Evolutionary conservation across 2,113 vertebrate species (phyloP).

Genomic region (Labeo rohita): DNA sequence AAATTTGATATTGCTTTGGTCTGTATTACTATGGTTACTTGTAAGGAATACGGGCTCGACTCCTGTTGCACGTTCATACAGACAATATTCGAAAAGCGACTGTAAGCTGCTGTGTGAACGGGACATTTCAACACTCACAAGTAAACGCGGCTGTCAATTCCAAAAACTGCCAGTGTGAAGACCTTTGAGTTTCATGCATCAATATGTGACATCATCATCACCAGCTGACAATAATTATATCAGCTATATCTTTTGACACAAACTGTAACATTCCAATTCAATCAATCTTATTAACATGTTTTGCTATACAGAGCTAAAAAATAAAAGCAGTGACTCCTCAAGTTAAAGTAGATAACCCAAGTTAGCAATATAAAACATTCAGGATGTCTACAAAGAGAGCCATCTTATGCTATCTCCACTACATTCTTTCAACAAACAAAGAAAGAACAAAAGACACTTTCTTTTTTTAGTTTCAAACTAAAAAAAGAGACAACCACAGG

Average conservation of each 20-base stretch:
- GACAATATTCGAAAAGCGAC: too few species aligned
- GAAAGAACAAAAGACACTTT: too few species aligned
- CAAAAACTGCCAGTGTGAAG: too few species aligned
- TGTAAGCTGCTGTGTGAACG: too few species aligned
- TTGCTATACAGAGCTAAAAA: not conserved
- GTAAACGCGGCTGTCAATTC: too few species aligned
- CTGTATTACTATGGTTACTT: too few species aligned
- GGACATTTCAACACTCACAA: too few species aligned
- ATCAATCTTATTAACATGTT: not conserved
- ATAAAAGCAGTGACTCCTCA: not conserved
- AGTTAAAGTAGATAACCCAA: not conserved
- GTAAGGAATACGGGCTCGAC: too few species aligned
- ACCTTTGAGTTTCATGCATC: not conserved
- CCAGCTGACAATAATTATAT: not conserved
- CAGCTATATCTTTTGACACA: not conserved
- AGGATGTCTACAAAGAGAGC: not conserved
- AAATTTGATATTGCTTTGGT: too few species aligned
- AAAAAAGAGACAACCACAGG: too few species aligned
- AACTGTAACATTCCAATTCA: not conserved
- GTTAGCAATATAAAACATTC: not conserved
- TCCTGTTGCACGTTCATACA: too few species aligned
- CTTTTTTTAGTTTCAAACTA: too few species aligned
- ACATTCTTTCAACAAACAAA: not conserved
- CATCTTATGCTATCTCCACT: not conserved
- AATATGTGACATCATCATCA: constrained; percentile 3